Base-by-base conservation (phyloP, 2,797 vertebrate species). In the Argyrosomus regius region DNA sequence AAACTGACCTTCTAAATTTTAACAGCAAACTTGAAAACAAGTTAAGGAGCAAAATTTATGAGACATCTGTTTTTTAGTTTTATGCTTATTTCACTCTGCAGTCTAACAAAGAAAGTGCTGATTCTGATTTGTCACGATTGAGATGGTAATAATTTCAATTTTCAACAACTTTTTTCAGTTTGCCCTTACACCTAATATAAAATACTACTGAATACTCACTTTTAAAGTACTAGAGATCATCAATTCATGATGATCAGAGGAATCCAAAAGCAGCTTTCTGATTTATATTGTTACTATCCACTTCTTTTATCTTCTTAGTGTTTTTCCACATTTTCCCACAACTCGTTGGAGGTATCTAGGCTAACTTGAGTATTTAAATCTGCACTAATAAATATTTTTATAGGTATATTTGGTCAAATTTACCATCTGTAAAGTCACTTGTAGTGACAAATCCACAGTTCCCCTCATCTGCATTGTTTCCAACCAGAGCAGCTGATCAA, bases 71-170 rank as follows among this genome's bases (percentile, higher is more conserved):
- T 43, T 17, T 66, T 35, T 43, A 7, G 59, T 56, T 49, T 58
- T 43, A 22, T n/a, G 24, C 9, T 65, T 52, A 3, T 73, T 73
- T 53, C 18, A 61, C 50, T 53, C 8, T 1, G 13, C 31, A 14
- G 46, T n/a, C 13, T n/a, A 46, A 72, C 54, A 53, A 22, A 41
- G 41, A 17, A 35, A 9, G 49, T 45, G 56, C 10, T 72, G 35
- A 52, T 67, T 3, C 58, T 50, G 22, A 72, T 77, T 69, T 59
- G 62, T 72, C 52, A 11, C 26, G 2, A 20, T 13, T 22, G 9
- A 62, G 35, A 54, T 48, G 28, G 50, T 41, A 54, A 72, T 68
- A 12, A 63, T 53, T 62, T 62, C n/a, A 26, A 26, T 62, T 62
- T 76, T 58, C 35, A 50, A 58, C 49, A 53, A 26, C 45, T 56